Base-by-base conservation (phyloP, 2,888 invertebrate species). In the Cenopis cana region DNA sequence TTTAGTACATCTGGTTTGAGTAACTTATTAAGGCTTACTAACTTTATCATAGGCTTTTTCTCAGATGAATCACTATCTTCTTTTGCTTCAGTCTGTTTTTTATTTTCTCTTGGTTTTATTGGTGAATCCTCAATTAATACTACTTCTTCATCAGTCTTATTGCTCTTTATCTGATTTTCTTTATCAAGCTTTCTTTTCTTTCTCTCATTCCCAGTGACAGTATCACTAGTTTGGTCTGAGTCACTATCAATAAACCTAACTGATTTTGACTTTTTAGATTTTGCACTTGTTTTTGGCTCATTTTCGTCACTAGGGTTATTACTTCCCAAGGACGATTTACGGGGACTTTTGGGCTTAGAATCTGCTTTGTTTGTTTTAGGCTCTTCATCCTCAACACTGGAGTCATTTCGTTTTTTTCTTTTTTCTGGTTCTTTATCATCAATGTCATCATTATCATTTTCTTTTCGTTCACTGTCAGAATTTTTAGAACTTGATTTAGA, bases 21-120 rank as follows among this genome's bases (percentile, higher is more conserved):
- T 75, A 93, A 79, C 78, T 90, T 91, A 59, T 74, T 85, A 33
- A 93, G 80, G 77, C 84, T 90, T 11, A 93, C 89, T 88, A 91
- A 91, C 80, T 92, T 91, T 61, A 93, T 86, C 2, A 87, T 38
- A 9, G 89, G 86, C 75, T 82, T 88, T 33, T 71, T 57, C 10
- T 75, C 70, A 55, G 55, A 29, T 55, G 68, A 29, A 8, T 67
- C 57, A 67, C 41, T 36, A 17, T 71, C 68, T 17, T 61, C 61
- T 61, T 67, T 59, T 36, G 62, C n/a, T 24, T 73, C 49, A 24
- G 17, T 59, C 10, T 60, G 38, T 46, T 68, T 12, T 17, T 49
- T 17, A 60, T 56, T 52, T 68, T 65, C 41, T 54, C 33, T 59
- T 24, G 66, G 41, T 49, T 69, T 65, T 11, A 33, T 54, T 49